Conservation (phyloP, 2,888 invertebrate genomes). For the Drosophila fulvimacula region DNA sequence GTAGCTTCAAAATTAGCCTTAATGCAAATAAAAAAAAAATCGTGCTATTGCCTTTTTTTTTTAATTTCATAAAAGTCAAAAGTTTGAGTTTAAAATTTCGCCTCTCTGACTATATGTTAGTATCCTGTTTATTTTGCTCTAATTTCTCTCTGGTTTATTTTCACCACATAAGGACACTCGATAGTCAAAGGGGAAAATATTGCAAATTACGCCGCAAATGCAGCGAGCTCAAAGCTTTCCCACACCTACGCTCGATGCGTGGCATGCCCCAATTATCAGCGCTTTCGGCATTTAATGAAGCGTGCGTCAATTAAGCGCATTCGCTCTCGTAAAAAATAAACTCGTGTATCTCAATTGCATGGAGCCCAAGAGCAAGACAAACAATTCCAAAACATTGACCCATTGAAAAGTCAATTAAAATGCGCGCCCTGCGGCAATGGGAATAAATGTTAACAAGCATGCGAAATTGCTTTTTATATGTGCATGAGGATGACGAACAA, state of each 20-base stretch:
- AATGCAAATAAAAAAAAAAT: too few relatives aligned
- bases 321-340: background rate
- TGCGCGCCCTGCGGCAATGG: constrained; percentile 28
- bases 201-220: background rate
- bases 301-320: constrained; percentile 29
- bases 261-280: constrained; percentile 37
- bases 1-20: too few relatives aligned
- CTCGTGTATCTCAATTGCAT: constrained; percentile 44
- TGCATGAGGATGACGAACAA: background rate
- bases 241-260: constrained; percentile 14
- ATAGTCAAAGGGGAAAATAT: too few relatives aligned
- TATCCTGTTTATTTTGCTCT: background rate
- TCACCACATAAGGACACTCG: background rate
- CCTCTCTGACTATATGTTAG: too few relatives aligned
- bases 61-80: too few relatives aligned
- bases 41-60: too few relatives aligned
- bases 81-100: too few relatives aligned
- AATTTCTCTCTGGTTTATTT: background rate
- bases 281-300: constrained; percentile 31
- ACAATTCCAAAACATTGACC: constrained; percentile 50
- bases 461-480: constrained; percentile 24
- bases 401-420: constrained; percentile 65
- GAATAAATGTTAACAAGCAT: constrained; percentile 29
- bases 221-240: constrained; percentile 14
- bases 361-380: constrained; percentile 24